Evolutionary conservation across 2,113 vertebrate genomes (phyloP).

Genomic region (Leiothrix lutea): DNA sequence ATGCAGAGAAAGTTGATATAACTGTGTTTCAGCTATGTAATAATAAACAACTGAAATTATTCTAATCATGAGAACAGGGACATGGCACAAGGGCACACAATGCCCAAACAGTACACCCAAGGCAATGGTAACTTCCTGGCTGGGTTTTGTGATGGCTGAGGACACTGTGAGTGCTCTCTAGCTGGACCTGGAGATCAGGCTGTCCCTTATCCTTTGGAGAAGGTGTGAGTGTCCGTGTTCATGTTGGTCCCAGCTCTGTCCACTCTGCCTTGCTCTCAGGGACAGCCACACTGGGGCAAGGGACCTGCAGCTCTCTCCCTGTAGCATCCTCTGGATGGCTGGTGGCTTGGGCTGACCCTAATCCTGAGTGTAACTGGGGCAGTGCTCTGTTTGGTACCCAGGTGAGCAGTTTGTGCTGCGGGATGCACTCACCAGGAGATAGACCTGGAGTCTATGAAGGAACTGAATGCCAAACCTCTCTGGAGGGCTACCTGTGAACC

Average conservation of each 20-base stretch:
- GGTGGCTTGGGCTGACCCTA: fast-evolving
- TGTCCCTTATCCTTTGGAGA: too few relatives aligned
- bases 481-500: neutral
- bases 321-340: neutral
- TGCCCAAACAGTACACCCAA: neutral
- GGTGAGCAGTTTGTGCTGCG: neutral
- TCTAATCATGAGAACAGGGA: neutral
- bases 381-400: neutral
- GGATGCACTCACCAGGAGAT: neutral
- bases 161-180: too few relatives aligned
- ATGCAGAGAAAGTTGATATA: neutral
- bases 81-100: neutral
- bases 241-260: neutral
- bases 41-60: neutral
- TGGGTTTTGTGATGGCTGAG: neutral
- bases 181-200: neutral
- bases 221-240: fast-evolving
- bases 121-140: neutral
- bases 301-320: neutral
- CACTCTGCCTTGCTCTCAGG: neutral
- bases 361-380: fast-evolving
- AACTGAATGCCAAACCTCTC: neutral
- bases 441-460: neutral
- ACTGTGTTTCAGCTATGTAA: neutral
- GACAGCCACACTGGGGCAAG: fast-evolving